Evolutionary conservation across 2,888 invertebrate genomes (phyloP), one percentile per base, ranked within the genome.

Genomic region (Adineta ricciae): DNA sequence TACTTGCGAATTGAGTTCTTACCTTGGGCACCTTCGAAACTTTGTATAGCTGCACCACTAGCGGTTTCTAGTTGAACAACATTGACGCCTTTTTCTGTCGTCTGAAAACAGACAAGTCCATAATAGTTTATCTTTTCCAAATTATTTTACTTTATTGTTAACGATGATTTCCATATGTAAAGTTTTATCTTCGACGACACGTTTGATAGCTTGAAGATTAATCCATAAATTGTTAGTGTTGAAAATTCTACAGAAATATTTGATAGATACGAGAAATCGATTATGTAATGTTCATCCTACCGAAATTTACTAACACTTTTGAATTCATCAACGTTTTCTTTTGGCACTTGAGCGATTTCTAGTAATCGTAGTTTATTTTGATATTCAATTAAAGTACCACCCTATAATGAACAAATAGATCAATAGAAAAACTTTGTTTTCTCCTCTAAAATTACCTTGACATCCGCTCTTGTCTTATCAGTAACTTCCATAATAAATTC

Each of bases 401-500:
- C 97, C 93, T 95, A 88, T 38, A 38, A n/a, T 72, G 8, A 46
- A 7, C 21, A 36, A 86, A 27, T 27, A 64, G 19, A 41, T 38
- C 38, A 86, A 16, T 46, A 36, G 27, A 46, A 46, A 46, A 5
- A 46, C 50, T 24, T 56, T 56, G 5, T 49, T 38, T 4, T 36
- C 21, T 52, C 27, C 27, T 88, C n/a, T n/a, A n/a, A n/a, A n/a
- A n/a, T 87, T 88, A 92, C 92, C 91, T 99, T 99, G 56, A 99
- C 97, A 90, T 99, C 99, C 88, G 99, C 98, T 88, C 96, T 93
- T 4, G 99, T 99, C 91, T 99, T 99, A 90, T 99, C 96, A 0
- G 99, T 99, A 21, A 99, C 97, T 92, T 99, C 99, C 98, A 99
- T 99, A 7, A 99, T 94, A 91, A 99, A 99, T 90, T 98, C 97